Conservation (phyloP, 30 jellyfish, hydroid and myxozoan species). For the Morbakka virulenta region DNA sequence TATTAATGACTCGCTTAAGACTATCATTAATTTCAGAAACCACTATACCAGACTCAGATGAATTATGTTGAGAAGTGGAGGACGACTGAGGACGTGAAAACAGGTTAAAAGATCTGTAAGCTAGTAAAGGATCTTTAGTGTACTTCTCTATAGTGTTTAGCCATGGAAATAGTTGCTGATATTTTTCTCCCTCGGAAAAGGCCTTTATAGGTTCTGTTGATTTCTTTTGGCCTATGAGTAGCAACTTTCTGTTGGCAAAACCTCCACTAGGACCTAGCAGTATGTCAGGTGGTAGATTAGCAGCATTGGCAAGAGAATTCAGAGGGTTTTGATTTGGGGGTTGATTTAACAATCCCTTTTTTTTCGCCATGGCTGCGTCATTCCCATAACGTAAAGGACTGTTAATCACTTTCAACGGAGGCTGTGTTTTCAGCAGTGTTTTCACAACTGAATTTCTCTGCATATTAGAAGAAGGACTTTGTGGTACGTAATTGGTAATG, state of each 20-base stretch:
- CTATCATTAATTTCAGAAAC: not conserved
- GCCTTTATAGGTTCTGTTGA: not conserved
- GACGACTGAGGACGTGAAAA: not conserved
- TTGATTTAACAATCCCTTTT: not conserved
- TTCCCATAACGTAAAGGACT: too few relatives aligned
- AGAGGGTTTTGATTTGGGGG: too few relatives aligned
- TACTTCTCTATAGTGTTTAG: not conserved
- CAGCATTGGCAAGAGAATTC: not conserved
- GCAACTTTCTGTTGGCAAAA: not conserved
- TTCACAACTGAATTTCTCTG: too few relatives aligned
- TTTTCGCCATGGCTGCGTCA: not conserved
- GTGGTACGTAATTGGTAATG: too few relatives aligned
- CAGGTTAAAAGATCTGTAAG: not conserved
- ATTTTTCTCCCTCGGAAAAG: not conserved
- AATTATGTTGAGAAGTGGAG: not conserved
- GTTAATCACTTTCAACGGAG: too few relatives aligned
- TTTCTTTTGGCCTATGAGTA: not conserved
- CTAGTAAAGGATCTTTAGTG: not conserved
- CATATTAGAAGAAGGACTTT: too few relatives aligned
- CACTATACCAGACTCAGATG: not conserved
- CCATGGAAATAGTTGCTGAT: not conserved
- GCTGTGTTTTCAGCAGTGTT: too few relatives aligned
- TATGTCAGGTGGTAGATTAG: conserved; percentile 5
- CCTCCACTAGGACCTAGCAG: conserved; percentile 13
- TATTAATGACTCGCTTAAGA: not conserved